These are phyloP conservation scores for Nyctibius bracteatus DNA, from an alignment of 2,113 vertebrate genomes.

Conservation along the genomic window DNA sequence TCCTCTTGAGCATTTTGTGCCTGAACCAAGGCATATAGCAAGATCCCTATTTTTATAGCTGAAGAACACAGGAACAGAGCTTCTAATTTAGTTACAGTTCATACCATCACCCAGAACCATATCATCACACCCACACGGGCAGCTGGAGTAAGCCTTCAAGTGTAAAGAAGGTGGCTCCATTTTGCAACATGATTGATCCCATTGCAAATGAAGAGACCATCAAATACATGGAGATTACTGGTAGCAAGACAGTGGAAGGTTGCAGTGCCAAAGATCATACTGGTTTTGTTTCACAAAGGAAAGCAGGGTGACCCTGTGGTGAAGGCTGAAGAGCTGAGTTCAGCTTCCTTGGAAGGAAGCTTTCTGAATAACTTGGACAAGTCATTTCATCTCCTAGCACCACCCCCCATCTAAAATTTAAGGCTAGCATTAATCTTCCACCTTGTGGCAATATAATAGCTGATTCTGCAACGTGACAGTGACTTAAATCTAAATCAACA, in stretches of 20 bases:
- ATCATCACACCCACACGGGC: neutral
- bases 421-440: neutral
- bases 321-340: neutral
- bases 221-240: neutral
- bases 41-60: constrained; percentile 26
- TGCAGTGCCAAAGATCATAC: neutral
- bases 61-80: constrained; percentile 1
- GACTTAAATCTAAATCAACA: neutral
- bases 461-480: neutral
- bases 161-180: neutral
- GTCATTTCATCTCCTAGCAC: neutral
- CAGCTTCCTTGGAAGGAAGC: neutral
- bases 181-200: neutral
- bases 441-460: neutral
- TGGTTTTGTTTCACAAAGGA: neutral
- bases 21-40: neutral
- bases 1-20: neutral
- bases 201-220: neutral
- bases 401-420: neutral
- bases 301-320: neutral
- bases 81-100: constrained; percentile 9
- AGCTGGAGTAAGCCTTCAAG: constrained; percentile 7
- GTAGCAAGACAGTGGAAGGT: neutral
- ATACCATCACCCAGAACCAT: neutral
- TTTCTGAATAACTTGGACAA: neutral